Percentiles rank a stretch among this genome's conserved stretches.
Conservation (phyloP, 2,888 invertebrate genomes). For the Boloria euphrosyne region DNA sequence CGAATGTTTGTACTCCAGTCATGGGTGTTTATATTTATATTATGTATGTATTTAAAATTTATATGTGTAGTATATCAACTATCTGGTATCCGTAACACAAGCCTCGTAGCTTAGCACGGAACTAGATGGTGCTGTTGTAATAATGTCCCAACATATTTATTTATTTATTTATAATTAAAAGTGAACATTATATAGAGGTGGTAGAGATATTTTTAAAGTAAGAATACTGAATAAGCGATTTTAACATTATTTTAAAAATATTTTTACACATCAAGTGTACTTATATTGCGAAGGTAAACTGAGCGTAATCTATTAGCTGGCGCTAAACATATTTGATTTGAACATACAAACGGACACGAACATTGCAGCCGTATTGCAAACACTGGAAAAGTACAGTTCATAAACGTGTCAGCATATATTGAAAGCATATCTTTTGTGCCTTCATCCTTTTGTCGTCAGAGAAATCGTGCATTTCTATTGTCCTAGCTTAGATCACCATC, state of each 20-base stretch:
- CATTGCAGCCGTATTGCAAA: conserved; percentile 57
- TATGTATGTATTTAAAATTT: too few relatives aligned
- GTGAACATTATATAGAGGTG: too few relatives aligned
- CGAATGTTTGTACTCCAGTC: too few relatives aligned
- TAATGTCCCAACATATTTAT: too few relatives aligned
- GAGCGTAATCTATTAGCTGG: conserved; percentile 60
- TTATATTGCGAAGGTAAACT: conserved; percentile 49
- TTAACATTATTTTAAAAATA: conserved; percentile 19
- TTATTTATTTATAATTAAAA: too few relatives aligned
- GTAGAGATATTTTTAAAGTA: too few relatives aligned
- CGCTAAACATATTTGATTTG: conserved; percentile 73
- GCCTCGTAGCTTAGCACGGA: too few relatives aligned
- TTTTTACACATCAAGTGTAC: conserved; percentile 45
- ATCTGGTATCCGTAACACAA: too few relatives aligned
- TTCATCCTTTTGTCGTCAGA: conserved; percentile 27
- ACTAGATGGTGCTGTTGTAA: too few relatives aligned
- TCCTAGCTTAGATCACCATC: conserved; percentile 25
- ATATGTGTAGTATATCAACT: too few relatives aligned
- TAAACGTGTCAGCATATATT: conserved; percentile 27
- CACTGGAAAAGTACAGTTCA: conserved; percentile 73
- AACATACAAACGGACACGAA: conserved; percentile 54
- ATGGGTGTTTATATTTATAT: too few relatives aligned
- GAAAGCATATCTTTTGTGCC: conserved; percentile 38
- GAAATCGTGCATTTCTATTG: conserved; percentile 17
- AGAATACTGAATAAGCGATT: not conserved